Base-by-base conservation (phyloP, 2,888 invertebrate genomes). In the Gastrophysa polygoni region DNA sequence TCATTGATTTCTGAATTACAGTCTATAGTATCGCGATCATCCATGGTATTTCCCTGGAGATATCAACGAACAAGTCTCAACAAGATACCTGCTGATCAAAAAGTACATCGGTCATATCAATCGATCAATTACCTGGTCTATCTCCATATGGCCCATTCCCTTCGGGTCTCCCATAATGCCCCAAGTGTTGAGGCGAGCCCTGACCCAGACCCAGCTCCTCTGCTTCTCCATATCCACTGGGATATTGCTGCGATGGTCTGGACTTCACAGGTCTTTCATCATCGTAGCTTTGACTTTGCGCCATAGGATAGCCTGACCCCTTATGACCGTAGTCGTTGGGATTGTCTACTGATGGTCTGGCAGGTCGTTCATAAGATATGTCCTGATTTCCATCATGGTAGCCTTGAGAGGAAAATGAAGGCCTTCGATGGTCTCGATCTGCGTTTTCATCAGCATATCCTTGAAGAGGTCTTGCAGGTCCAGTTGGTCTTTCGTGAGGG, bases 211-310 rank as follows among this genome's bases (percentile, higher is more conserved):
- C n/a, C n/a, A 14, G 38, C 38, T 38, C 6, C 38, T 2, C 38
- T 10, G n/a, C 14, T 2, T 3, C 14, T 14, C 38, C 38, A 43
- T 50, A 51, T 8, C 51, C 11, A 18, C 14, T 34, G n/a, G 51
- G 14, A 32, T 48, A 49, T 8, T 10, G 7, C 10, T 21, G 21
- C 14, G 14, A 14, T 8, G 50, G 29, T 50, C 29, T 14, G 14
- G 55, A 44, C 43, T 38, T 55, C 44, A 16, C 11, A 54, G 49
- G 49, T n/a, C n/a, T n/a, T n/a, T n/a, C n/a, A 34, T 60, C 20
- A 2, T 32, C 32, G 32, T 32, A 32, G 11, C 32, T 11, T 10
- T 32, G 32, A 32, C 8, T 32, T 11, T 8, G 6, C 11, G 10
- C 32, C 32, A 8, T 11, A 32, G 57, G 54, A 8, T 54, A 50